Evolutionary conservation across 1,140 invertebrate genomes (phyloP).

Genomic region (Nymphalis io): DNA sequence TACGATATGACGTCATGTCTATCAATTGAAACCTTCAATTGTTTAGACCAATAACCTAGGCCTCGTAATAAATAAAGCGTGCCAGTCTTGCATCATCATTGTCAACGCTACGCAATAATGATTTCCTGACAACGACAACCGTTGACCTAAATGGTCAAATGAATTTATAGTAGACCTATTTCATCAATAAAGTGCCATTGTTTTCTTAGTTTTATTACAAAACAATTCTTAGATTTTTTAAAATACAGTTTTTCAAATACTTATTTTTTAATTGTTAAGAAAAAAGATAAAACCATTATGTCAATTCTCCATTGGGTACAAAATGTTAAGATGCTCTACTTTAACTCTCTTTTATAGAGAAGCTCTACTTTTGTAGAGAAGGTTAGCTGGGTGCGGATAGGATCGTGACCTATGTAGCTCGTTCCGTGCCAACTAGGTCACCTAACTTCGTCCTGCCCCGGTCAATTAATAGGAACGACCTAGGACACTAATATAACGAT

Average conservation of each 20-base stretch:
- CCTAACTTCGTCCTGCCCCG: constrained; percentile 54
- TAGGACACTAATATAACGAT: constrained; percentile 12
- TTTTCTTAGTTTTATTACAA: background rate
- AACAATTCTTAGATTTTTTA: constrained; percentile 8
- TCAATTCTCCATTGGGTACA: background rate
- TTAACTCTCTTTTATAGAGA: background rate
- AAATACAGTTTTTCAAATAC: background rate
- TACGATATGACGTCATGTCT: constrained; percentile 58
- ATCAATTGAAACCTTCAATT: constrained; percentile 53
- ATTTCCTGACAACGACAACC: constrained; percentile 58
- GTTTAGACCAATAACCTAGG: constrained; percentile 49
- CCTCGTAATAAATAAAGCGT: constrained; percentile 50
- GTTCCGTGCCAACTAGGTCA: constrained; percentile 66
- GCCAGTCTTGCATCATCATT: constrained; percentile 54
- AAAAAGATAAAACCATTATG: background rate
- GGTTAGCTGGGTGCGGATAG: constrained; percentile 10
- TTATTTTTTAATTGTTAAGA: no score
- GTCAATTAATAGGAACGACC: constrained; percentile 23
- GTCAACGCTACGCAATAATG: constrained; percentile 59
- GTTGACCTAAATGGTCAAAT: constrained; percentile 62
- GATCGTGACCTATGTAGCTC: constrained; percentile 56
- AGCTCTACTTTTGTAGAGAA: background rate
- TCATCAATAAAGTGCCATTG: constrained; percentile 3
- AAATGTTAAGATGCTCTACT: background rate
- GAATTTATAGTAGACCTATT: constrained; percentile 44